These are phyloP conservation scores for Lytechinus variegatus DNA, from an alignment of 35 echinoderm and acorn worm species.

Conservation along the genomic window DNA sequence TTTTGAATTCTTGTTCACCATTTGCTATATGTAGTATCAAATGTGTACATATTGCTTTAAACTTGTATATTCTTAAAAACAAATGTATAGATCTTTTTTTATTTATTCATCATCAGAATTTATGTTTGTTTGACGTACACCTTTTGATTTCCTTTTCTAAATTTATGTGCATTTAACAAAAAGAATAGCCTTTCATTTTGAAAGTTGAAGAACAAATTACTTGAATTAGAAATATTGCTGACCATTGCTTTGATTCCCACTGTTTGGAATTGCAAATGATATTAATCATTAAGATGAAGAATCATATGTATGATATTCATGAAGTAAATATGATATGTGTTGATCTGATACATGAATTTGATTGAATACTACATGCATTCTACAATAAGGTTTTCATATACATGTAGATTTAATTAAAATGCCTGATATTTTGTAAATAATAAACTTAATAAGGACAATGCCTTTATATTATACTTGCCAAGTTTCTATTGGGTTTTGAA, in stretches of 20 bases:
- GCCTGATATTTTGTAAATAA: background rate
- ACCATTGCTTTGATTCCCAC: no score
- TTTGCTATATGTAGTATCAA: background rate
- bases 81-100: background rate
- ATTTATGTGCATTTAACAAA: background rate
- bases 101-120: background rate
- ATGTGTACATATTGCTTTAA: slow-evolving; percentile 11
- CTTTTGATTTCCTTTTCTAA: background rate
- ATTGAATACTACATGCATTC: background rate
- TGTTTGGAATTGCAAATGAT: no score
- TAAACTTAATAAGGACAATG: background rate
- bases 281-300: no score
- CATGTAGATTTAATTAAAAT: background rate
- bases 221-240: background rate
- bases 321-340: no score
- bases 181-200: background rate
- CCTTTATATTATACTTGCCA: slow-evolving; percentile 19
- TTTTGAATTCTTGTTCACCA: background rate
- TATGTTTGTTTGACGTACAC: background rate
- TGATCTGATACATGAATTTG: no score
- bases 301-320: no score
- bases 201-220: background rate
- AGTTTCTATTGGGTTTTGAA: background rate
- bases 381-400: background rate
- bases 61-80: background rate